Evolutionary conservation across 2,797 vertebrate genomes (phyloP).

Genomic region (Selene dorsalis): DNA sequence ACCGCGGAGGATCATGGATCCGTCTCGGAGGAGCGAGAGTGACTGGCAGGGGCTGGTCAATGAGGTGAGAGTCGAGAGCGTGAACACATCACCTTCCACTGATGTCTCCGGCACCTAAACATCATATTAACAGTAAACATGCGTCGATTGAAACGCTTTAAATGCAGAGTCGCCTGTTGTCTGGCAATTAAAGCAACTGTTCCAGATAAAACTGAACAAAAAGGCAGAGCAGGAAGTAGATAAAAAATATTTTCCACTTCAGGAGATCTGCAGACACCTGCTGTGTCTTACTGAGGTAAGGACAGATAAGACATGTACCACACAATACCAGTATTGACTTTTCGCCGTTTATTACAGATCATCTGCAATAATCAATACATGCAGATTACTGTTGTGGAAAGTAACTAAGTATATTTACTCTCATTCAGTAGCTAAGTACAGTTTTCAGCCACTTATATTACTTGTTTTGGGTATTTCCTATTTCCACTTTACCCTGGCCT

Average conservation of each 20-base stretch:
- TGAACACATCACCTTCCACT: background rate
- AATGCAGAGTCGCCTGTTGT: background rate
- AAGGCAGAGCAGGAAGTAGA: constrained; percentile 42
- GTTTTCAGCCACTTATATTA: background rate
- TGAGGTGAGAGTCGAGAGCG: constrained; percentile 87
- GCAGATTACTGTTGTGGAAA: background rate
- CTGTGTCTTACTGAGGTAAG: background rate
- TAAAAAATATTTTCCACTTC: background rate
- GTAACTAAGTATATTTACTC: background rate
- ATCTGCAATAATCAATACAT: background rate
- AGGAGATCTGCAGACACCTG: constrained; percentile 23
- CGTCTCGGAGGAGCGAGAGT: constrained; percentile 87
- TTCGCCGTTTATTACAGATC: background rate
- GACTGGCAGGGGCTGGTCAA: constrained; percentile 94
- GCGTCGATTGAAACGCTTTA: background rate
- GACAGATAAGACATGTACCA: background rate
- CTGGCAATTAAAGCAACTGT: no score
- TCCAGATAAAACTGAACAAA: background rate
- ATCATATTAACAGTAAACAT: background rate
- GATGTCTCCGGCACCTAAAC: background rate
- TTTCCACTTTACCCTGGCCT: background rate
- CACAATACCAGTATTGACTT: background rate
- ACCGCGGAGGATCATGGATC: constrained; percentile 79
- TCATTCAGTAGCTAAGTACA: no score
- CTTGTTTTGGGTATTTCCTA: background rate